Evolutionary conservation across 2,888 invertebrate species (phyloP).

Genomic region (Tachina lurida): DNA sequence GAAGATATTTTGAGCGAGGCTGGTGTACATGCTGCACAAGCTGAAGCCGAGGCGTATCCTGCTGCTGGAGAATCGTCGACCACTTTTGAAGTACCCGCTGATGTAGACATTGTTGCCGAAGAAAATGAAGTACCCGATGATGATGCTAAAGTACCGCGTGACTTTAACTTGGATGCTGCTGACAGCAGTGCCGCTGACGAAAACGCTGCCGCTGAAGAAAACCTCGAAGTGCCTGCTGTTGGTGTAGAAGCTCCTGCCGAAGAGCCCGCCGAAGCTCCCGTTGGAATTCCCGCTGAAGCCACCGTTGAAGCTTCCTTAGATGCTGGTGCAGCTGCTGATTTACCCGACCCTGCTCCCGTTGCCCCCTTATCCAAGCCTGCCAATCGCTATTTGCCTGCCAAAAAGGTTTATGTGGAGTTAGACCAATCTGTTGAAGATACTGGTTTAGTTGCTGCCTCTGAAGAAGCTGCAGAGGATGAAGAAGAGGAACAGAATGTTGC

Average conservation of each 20-base stretch:
- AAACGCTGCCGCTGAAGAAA: slow-evolving; percentile 57
- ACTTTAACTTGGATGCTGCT: slow-evolving; percentile 78
- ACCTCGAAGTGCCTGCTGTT: slow-evolving; percentile 62
- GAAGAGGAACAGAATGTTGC: slow-evolving; percentile 74
- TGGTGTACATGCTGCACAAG: slow-evolving; percentile 78
- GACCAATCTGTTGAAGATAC: slow-evolving; percentile 79
- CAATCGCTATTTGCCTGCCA: slow-evolving; percentile 80
- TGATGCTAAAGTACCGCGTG: slow-evolving; percentile 80
- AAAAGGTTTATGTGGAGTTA: slow-evolving; percentile 80
- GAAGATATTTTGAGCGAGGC: slow-evolving; percentile 78
- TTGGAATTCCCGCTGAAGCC: slow-evolving; percentile 71
- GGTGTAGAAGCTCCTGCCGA: slow-evolving; percentile 70
- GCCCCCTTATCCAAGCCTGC: slow-evolving; percentile 76
- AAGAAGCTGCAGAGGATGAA: slow-evolving; percentile 71
- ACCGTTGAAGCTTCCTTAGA: slow-evolving; percentile 60
- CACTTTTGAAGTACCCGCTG: slow-evolving; percentile 55
- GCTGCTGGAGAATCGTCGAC: slow-evolving; percentile 70
- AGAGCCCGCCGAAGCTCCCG: slow-evolving; percentile 61
- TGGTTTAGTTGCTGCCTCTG: slow-evolving; percentile 76
- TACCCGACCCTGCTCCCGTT: slow-evolving; percentile 78
- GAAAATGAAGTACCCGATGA: slow-evolving; percentile 75
- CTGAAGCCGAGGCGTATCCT: slow-evolving; percentile 82
- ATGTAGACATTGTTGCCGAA: slow-evolving; percentile 69
- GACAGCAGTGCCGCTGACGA: slow-evolving; percentile 65
- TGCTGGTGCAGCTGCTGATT: slow-evolving; percentile 72